phyloP scores from a whole-genome alignment of 2,888 invertebrate genomes.

The Galerucella pusilla region DNA sequence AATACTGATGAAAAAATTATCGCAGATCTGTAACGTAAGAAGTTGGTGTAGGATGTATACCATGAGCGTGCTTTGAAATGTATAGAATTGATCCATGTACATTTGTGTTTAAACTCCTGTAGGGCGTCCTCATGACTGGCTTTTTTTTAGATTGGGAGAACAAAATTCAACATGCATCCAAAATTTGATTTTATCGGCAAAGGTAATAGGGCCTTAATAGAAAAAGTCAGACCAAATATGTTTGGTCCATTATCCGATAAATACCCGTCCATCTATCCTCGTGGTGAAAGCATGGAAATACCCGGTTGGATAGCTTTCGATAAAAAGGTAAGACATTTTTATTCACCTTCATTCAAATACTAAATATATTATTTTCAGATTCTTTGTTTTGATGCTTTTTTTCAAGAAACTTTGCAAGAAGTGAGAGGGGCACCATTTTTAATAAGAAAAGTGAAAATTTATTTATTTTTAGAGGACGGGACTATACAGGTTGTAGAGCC shows the following conservation, averaged over 20 bases:
- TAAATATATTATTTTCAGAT: slow-evolving; percentile 67
- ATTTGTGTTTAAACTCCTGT: too few relatives aligned
- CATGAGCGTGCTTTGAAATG: too few relatives aligned
- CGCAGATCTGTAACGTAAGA: too few relatives aligned
- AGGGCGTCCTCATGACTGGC: too few relatives aligned
- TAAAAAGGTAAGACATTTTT: slow-evolving; percentile 75
- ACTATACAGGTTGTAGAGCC: slow-evolving; percentile 90
- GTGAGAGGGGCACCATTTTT: slow-evolving; percentile 74
- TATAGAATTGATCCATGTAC: too few relatives aligned
- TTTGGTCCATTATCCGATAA: slow-evolving; percentile 70
- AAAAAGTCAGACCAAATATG: slow-evolving; percentile 71
- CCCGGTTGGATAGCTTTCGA: slow-evolving; percentile 91
- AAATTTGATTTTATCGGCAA: slow-evolving; percentile 69
- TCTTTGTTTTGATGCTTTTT: slow-evolving; percentile 81
- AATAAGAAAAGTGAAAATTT: slow-evolving; percentile 84
- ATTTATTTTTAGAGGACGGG: slow-evolving; percentile 90
- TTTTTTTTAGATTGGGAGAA: slow-evolving; percentile 70
- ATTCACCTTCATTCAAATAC: not conserved
- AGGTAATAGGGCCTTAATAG: slow-evolving; percentile 72
- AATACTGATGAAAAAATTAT: too few relatives aligned
- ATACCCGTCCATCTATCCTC: slow-evolving; percentile 78
- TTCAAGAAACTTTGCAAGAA: slow-evolving; percentile 84
- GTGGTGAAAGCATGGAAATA: slow-evolving; percentile 78
- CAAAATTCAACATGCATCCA: slow-evolving; percentile 68
- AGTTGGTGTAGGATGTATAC: too few relatives aligned